These are phyloP conservation scores for Liparis tanakae DNA, from an alignment of 2,797 vertebrate genomes.

Conservation along the genomic window DNA sequence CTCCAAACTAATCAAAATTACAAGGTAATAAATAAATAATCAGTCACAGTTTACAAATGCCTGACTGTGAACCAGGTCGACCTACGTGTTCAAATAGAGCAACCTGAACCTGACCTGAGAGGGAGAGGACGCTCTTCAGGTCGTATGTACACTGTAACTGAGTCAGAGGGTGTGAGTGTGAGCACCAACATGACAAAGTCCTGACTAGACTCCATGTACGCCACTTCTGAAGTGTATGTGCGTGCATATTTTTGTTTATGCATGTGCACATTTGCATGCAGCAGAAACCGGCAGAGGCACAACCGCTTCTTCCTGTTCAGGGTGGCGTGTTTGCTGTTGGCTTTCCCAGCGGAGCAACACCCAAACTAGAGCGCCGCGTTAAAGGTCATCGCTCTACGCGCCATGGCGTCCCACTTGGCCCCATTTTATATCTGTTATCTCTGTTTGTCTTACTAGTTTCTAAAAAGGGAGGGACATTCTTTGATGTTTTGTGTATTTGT, in stretches of 20 bases:
- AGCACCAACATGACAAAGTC: slow-evolving; percentile 27
- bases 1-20: no score
- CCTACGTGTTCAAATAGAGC: no score
- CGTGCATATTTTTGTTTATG: slow-evolving; percentile 33
- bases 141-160: slow-evolving; percentile 38
- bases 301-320: slow-evolving; percentile 72
- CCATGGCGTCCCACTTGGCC: slow-evolving; percentile 5
- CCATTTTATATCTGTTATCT: slow-evolving; percentile 7
- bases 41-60: no score
- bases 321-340: slow-evolving; percentile 52
- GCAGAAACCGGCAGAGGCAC: slow-evolving; percentile 24
- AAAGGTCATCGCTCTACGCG: slow-evolving; percentile 42
- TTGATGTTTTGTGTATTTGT: not conserved
- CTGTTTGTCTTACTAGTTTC: not conserved
- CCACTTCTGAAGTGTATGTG: slow-evolving; percentile 18
- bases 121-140: slow-evolving; percentile 18
- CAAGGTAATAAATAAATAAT: no score
- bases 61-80: no score
- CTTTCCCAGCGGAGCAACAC: slow-evolving; percentile 43
- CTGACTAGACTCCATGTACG: slow-evolving; percentile 6
- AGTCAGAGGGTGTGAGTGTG: slow-evolving; percentile 45
- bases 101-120: not conserved
- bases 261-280: slow-evolving; percentile 50
- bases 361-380: slow-evolving; percentile 30
- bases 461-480: not conserved